Evolutionary conservation across 2,797 vertebrate species (phyloP).

Genomic region (Nasua narica): DNA sequence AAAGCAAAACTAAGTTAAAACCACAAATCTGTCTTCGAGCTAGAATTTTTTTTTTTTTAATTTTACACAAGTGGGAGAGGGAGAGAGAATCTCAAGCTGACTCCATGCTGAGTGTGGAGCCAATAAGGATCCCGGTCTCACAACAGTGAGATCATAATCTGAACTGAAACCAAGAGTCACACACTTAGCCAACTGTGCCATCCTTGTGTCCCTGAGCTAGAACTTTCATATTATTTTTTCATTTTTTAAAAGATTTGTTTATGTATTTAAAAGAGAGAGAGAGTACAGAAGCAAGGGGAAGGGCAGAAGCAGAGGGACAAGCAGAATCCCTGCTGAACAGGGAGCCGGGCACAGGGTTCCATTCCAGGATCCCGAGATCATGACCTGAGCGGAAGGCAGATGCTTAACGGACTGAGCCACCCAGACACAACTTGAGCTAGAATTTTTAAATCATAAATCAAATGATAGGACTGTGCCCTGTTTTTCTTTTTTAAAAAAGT

Average conservation of each 20-base stretch:
- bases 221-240: background rate
- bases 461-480: background rate
- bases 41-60: background rate
- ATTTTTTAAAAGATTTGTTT: background rate
- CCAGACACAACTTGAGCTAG: background rate
- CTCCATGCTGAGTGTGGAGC: background rate
- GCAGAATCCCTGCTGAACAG: background rate
- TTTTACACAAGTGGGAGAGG: background rate
- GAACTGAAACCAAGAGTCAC: background rate
- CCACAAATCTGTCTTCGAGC: background rate
- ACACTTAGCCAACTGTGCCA: too few relatives aligned
- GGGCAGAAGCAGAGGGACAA: background rate
- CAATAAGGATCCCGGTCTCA: background rate
- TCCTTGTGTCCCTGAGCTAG: background rate
- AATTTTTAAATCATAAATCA: background rate
- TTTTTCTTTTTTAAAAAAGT: background rate
- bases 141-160: background rate
- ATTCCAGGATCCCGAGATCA: background rate
- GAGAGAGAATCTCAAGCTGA: background rate
- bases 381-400: background rate
- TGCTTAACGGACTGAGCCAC: background rate
- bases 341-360: accelerated
- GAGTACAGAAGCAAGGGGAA: background rate
- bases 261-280: background rate
- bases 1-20: background rate